Base-by-base conservation (phyloP, 2,113 vertebrate genomes). In the Alectura lathami region DNA sequence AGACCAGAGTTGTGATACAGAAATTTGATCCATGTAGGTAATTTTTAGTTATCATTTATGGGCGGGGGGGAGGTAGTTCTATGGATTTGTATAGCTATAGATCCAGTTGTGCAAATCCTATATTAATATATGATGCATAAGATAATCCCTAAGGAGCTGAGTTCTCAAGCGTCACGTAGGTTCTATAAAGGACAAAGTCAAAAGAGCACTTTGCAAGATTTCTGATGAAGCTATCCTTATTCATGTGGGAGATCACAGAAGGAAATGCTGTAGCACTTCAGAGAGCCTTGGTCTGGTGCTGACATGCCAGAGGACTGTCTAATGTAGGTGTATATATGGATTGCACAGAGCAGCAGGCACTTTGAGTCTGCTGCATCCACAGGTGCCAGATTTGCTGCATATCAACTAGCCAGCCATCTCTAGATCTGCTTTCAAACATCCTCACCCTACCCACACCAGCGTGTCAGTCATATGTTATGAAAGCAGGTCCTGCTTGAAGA, bases 181-280 rank as follows among this genome's bases (percentile, higher is more conserved):
- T 22, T 69, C 59, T 83, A 73, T 54, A 45, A 76, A 72, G 30
- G n/a, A 84, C 4, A 11, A 60, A 76, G 30, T 32, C 30, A 8
- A 42, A 68, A 34, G 10, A 14, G 17, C 69, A 36, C 9, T 75
- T 78, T 36, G 42, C 32, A 67, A 45, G n/a, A 5, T 1, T 29
- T 93, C 56, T 53, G 29, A 27, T 38, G 8, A 50, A 51, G 23
- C 6, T 38, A 54, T 48, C 8, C 16, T 15, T 3, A 3, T 34
- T 50, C 29, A 1, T 1, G 0, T 9, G 9, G 22, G 4, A 4
- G 66, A 8, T 53, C 11, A 16, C 2, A 32, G 42, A 12, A 7
- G 4, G 60, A 59, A 83, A 16, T 0, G 1, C 11, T 8, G 14
- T 4, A 14, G 18, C 15, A 53, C 13, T 42, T 45, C 17, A 17